Evolutionary conservation across 2,888 invertebrate species (phyloP), one percentile per base, ranked within the genome.

Genomic region (Brachyopa scutellaris): DNA sequence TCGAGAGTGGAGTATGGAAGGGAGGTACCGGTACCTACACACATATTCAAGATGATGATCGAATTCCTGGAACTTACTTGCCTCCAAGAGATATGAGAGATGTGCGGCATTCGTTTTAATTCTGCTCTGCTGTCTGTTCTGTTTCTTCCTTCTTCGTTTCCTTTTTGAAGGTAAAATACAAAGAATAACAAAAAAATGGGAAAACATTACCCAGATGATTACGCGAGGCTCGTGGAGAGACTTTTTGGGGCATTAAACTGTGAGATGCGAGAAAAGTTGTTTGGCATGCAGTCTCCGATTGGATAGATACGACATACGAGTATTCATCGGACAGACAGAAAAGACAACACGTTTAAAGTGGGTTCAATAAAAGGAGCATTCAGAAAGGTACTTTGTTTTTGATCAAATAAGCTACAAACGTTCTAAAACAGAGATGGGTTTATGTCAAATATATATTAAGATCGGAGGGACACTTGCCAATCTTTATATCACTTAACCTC

Each of bases 1-100:
- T 21, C 7, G 11, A 55, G 42, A 47, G 45, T 33, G 23, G 49
- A 61, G 45, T 13, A 59, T 19, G 59, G 33, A 59, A 61, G 17
- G 49, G 64, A 77, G 49, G 76, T 53, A n/a, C n/a, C n/a, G n/a
- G n/a, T n/a, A n/a, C n/a, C n/a, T n/a, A n/a, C n/a, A n/a, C n/a
- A n/a, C n/a, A n/a, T n/a, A 72, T 70, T 77, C 77, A 79, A 70
- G 84, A 79, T 80, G 86, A 86, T 86, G 86, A 87, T 87, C 87
- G 86, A 86, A 87, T 88, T 88, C 87, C 85, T 85, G 87, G 87
- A 88, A 88, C 84, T 86, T 82, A 85, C 84, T 85, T 86, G 83
- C 82, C 82, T 82, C 77, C 59, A 82, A 82, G 77, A 82, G 82
- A 82, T 82, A 82, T 82, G 82, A 82, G 70, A 82, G 82, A 82